These are phyloP conservation scores for Lepisosteus osseus DNA, from an alignment of 2,113 vertebrate species.

Conservation along the genomic window DNA sequence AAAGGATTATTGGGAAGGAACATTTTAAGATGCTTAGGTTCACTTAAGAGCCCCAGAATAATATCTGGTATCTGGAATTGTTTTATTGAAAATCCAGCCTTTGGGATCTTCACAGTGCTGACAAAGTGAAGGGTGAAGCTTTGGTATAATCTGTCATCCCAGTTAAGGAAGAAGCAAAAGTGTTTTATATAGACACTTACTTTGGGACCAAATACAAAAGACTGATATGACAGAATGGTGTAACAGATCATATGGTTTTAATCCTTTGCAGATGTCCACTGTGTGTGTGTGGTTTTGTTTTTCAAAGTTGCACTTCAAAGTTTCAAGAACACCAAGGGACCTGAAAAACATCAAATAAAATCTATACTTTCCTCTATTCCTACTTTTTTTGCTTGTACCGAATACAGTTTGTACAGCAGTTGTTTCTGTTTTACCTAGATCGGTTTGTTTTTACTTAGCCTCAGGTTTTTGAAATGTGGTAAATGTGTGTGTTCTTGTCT, in stretches of 20 bases:
- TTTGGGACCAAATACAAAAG: background rate
- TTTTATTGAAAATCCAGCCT: too few species aligned
- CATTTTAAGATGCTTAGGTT: too few species aligned
- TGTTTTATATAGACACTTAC: background rate
- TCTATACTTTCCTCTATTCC: too few species aligned
- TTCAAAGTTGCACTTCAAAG: background rate
- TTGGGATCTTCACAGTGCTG: background rate
- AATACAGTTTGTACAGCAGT: too few species aligned
- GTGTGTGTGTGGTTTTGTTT: background rate
- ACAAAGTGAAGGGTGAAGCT: background rate
- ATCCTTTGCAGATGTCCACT: constrained; percentile 11
- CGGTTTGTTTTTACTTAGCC: too few species aligned
- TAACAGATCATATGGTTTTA: constrained; percentile 3
- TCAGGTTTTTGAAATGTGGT: too few species aligned
- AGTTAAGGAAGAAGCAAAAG: background rate
- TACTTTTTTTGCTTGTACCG: too few species aligned
- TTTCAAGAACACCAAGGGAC: background rate
- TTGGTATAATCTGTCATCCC: background rate
- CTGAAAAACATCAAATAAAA: too few species aligned
- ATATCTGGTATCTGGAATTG: too few species aligned
- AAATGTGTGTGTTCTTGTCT: background rate
- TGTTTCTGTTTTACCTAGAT: too few species aligned
- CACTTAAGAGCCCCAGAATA: too few species aligned
- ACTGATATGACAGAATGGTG: background rate
- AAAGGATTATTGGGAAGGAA: too few species aligned